Conservation (phyloP, 2,113 vertebrate species). For the Ellobius talpinus region DNA sequence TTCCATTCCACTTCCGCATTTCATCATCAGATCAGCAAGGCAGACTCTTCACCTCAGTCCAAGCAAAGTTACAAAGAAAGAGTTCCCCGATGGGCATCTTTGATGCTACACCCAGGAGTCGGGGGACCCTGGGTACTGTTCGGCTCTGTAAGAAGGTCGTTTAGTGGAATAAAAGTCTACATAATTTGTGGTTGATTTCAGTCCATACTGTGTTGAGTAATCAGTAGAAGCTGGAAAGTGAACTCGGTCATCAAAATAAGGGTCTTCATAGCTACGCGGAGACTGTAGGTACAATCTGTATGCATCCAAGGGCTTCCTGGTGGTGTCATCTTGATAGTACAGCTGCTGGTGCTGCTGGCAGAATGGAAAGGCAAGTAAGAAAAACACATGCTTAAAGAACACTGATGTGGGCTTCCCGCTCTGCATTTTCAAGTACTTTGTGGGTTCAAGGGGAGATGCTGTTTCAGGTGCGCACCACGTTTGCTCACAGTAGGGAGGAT, state of each 20-base stretch:
- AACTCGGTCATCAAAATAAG: conserved; percentile 94
- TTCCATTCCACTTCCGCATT: conserved; percentile 92
- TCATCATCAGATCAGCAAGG: conserved; percentile 85
- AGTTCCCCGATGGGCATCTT: conserved; percentile 81
- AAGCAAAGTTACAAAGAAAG: conserved; percentile 84
- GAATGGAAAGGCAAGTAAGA: conserved; percentile 69
- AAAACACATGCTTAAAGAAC: conserved; percentile 52
- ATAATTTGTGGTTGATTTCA: conserved; percentile 96
- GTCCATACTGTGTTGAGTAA: conserved; percentile 93
- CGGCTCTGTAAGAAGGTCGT: conserved; percentile 94
- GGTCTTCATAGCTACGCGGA: conserved; percentile 95
- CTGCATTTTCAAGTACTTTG: conserved; percentile 31
- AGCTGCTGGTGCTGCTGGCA: conserved; percentile 91
- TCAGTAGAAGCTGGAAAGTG: conserved; percentile 93
- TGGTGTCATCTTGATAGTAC: conserved; percentile 93
- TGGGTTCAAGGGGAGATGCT: neutral
- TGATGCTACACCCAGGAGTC: conserved; percentile 97
- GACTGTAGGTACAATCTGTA: conserved; percentile 96
- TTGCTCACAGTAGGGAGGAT: neutral
- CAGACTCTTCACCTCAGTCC: conserved; percentile 82
- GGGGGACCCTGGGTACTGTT: conserved; percentile 97
- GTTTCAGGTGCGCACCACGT: neutral
- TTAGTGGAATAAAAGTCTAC: conserved; percentile 99
- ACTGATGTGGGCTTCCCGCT: conserved; percentile 10
- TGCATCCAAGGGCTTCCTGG: conserved; percentile 94